Base-by-base conservation (phyloP, 2,888 invertebrate genomes). In the Dryobotodes eremita region DNA sequence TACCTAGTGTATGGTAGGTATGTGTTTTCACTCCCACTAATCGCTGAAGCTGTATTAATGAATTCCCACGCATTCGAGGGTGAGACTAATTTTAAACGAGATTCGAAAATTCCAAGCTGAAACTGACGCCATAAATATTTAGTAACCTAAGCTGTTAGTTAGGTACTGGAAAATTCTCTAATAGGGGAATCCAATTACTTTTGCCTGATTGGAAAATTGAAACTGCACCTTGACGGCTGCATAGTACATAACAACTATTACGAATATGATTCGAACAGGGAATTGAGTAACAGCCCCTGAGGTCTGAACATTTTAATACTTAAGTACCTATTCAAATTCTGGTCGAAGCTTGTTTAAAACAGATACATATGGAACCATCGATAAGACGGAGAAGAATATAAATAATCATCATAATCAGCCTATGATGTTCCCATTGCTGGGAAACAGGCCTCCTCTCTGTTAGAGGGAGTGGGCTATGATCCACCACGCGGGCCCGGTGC, bases 101-200 rank as follows among this genome's bases (percentile, higher is more conserved):
- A 42, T 55, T 55, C 55, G 75, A 61, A 66, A 75, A 82, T 42
- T 62, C 48, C 46, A 2, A 68, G 26, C 26, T 68, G 23, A 26
- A 55, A 26, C 53, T 79, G 46, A 36, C 26, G 66, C 15, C 11
- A 62, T 57, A 62, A 61, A 61, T 68, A 62, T 79, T 53, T 5
- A 13, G 17, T 59, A 23, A 81, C 46, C 8, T 65, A 74, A 46
- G 23, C 53, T 61, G 48, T 59, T 73, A 42, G 17, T 31, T 48
- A 48, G 3, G 36, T 13, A 8, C 23, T 82, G 61, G 68, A 20
- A 50, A 61, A 42, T 55, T 48, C 48, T 26, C 20, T 68, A 20
- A 42, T n/a, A 48, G 59, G 15, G 4, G n/a, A 75, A 66, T 31
- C 42, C 53, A 68, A 80, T 62, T 61, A 82, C 36, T 57, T 79